Evolutionary conservation across 2,797 vertebrate species (phyloP), one percentile per base, ranked within the genome.

Genomic region (Enteromius trimaculatus): DNA sequence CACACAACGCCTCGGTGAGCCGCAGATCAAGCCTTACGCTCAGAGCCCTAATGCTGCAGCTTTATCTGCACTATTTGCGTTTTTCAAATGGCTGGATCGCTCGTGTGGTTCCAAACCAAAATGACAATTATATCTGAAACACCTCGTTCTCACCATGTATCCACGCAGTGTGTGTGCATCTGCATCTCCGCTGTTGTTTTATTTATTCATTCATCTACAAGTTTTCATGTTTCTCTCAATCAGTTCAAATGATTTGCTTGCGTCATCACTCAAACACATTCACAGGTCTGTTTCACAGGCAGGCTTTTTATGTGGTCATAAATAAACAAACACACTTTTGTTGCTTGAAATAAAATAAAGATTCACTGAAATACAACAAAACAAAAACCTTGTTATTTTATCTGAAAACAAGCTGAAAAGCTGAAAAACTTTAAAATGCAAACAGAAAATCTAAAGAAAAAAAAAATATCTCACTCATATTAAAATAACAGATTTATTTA

Each of bases 21-120:
- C 29, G 60, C 49, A 65, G 55, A 19, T 75, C 44, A 75, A 69
- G 55, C 31, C 29, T 39, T 72, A 42, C 6, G 6, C 58, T 79
- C 65, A 58, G 26, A 71, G 16, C 23, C 13, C n/a, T 21, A 55
- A 37, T 47, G 21, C 29, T 69, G 39, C 42, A 68, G 53, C 37
- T 2, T 80, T 53, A 62, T 80, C 37, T 58, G 47, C 66, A 64
- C 39, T 75, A 64, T 65, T 68, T 55, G 51, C 75, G 69, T 65
- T 34, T 76, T 58, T 71, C 29, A 62, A 80, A 71, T 9, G 39
- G 79, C n/a, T 44, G n/a, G 42, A 17, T 51, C 23, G 69, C 37
- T 53, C 3, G 23, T 80, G 79, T 71, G 66, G 47, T 79, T 26
- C 47, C 64, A 79, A 39, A 79, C 14, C 31, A 16, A 55, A 42